These are phyloP conservation scores for Onchidella celtica DNA, from an alignment of 2,888 invertebrate genomes.

Conservation along the genomic window DNA sequence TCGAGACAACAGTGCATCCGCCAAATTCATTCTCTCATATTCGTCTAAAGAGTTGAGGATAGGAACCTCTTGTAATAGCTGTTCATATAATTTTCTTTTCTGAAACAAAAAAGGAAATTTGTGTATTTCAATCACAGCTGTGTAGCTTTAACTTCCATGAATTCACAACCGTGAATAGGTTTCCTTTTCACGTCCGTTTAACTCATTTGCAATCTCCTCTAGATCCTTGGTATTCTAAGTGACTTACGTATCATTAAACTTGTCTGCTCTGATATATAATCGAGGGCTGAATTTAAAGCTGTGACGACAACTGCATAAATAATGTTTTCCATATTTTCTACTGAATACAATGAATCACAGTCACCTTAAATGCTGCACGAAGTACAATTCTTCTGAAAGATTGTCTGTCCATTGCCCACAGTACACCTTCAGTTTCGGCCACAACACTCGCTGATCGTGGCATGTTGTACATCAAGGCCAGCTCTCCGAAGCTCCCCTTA, in stretches of 20 bases:
- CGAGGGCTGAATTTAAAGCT: too few species aligned
- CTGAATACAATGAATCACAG: too few species aligned
- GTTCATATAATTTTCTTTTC: slow-evolving; percentile 78
- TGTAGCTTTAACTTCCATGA: too few species aligned
- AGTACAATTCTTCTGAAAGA: slow-evolving; percentile 78
- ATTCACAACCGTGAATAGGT: too few species aligned
- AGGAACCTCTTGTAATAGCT: slow-evolving; percentile 76
- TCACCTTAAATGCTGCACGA: slow-evolving; percentile 77
- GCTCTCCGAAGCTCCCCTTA: slow-evolving; percentile 79
- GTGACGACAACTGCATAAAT: too few species aligned
- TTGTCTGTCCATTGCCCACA: slow-evolving; percentile 80
- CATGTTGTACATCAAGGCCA: slow-evolving; percentile 80
- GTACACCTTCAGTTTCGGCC: slow-evolving; percentile 69
- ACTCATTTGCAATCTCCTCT: too few species aligned
- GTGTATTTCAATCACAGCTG: too few species aligned
- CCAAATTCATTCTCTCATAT: slow-evolving; percentile 78
- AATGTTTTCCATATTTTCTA: too few species aligned
- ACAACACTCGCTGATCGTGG: slow-evolving; percentile 78
- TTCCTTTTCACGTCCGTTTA: too few species aligned
- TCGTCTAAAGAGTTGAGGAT: slow-evolving; percentile 75
- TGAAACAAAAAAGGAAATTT: slow-evolving; percentile 51
- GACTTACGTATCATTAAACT: too few species aligned
- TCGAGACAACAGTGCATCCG: slow-evolving; percentile 76
- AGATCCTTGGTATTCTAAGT: too few species aligned
- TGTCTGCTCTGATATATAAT: too few species aligned